Evolutionary conservation across 2,113 vertebrate species (phyloP), one percentile per base, ranked within the genome.

Genomic region (Upupa epops): DNA sequence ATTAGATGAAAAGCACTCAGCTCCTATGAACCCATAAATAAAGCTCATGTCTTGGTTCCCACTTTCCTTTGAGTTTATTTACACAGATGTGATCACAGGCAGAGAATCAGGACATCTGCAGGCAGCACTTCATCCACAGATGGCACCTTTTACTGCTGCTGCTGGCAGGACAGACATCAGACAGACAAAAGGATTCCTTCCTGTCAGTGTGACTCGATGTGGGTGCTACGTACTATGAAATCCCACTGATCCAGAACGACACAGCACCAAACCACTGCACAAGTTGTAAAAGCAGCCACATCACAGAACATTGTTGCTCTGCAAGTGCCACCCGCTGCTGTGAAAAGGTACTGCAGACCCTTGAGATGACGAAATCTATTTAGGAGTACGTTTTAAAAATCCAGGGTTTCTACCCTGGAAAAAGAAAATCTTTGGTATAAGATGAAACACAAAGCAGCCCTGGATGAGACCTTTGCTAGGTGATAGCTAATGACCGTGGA

Each of bases 321-420:
- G 79, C 88, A 94, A 94, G 90, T 95, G 96, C 95, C 96, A 97
- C 92, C 96, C 78, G 7, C 96, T 97, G 97, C 76, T 71, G 60
- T 40, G 31, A 56, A 74, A 84, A 80, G 92, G 94, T 94, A 95
- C 65, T 92, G 84, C 93, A 94, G 82, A 46, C 17, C 40, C 56
- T 64, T 73, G 16, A 59, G 77, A 34, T 10, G 3, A n/a, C 2
- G 40, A 48, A 25, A 25, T 32, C 63, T 72, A 34, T 73, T 82
- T 42, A 65, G 8, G 11, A 71, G 14, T 1, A 1, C 20, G 6
- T 54, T 69, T 26, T 1, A 86, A 76, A 87, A 89, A 37, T 8
- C 6, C 6, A 51, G 58, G 21, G 26, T 63, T 91, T 83, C 49
- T 60, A 26, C 3, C 14, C 26, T 26, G 76, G 48, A 64, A 64